Base-by-base conservation (phyloP, 2,888 invertebrate genomes). In the Hyposoter didymator region DNA sequence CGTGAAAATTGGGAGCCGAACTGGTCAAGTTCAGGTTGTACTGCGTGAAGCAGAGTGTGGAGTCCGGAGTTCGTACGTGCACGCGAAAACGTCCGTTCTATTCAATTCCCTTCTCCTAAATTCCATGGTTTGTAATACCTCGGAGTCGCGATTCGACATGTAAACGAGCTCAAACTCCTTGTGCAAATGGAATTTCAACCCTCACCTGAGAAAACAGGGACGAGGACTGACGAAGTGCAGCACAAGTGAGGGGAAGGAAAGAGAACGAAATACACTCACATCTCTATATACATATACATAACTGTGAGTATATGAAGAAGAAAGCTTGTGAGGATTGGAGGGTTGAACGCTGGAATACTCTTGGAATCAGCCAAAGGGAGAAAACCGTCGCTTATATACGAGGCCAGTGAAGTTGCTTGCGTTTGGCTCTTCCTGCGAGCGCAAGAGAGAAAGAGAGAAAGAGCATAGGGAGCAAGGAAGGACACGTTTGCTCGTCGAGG, bases 151-250 rank as follows among this genome's bases (percentile, higher is more conserved):
- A 88, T 89, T 88, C 85, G 86, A 88, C 87, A 89, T 88, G 90
- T 90, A 90, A 90, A 91, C 88, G 89, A 90, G 87, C 84, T 86
- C 88, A 89, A 89, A 87, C 88, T 88, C 88, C 87, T 89, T 89
- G 88, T 86, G 86, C 88, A 90, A 90, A 90, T 88, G 87, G 88
- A 88, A 89, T 88, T 89, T 88, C 84, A 78, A 84, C 86, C 82
- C 86, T 83, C 79, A 74, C 73, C 83, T 78, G 82, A 66, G 35
- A 22, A 70, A 72, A 70, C 74, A 69, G 10, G 49, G 49, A 64
- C 47, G 59, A 39, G 55, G 45, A 67, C 72, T 45, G 76, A 45
- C 22, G 43, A 69, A 64, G 32, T 49, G 22, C 52, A 73, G 43
- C 55, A 69, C 69, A 52, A 39, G 52, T 19, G 73, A 52, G 66